Evolutionary conservation across 2,113 vertebrate genomes (phyloP), one percentile per base, ranked within the genome.

Genomic region (Capricornis sumatraensis): DNA sequence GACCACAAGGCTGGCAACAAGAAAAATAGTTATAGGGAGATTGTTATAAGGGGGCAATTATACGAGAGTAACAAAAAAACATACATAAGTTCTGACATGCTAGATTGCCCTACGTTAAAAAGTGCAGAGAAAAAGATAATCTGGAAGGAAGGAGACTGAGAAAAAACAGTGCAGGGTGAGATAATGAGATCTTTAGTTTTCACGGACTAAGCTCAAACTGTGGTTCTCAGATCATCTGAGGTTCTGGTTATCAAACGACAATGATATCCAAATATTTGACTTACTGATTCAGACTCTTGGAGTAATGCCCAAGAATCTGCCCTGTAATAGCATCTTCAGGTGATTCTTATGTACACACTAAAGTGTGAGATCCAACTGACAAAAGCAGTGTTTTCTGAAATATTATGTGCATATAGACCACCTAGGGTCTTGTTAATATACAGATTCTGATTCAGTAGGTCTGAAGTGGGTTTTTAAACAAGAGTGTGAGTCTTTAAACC

Each of bases 171-270:
- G 55, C 43, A 89, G 6, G 55, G 40, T 89, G 28, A 93, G 45
- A 87, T 92, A 71, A 87, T 50, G 6, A 95, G 67, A 88, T 86
- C 84, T 89, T 86, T 52, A 81, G 11, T 40, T 97, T 96, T 84
- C n/a, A 74, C 50, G 30, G 5, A 89, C 2, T 87, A 67, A 93
- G 58, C 78, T 79, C 23, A 47, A 85, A 87, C 16, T 83, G 12
- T 25, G 3, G 17, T 64, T 27, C 3, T 74, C 36, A 76, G 79
- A 76, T 0, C 8, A 57, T 43, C n/a, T 58, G 40, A 91, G 10
- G 30, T 84, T 91, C 81, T 53, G 47, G 8, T 57, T 92, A 82
- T 43, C 36, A 95, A 84, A 74, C 30, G 33, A 67, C 1, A 25
- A 47, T 47, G 40, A 7, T 50, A 67, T 74, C 33, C 64, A 87